A percentile compares a stretch with the other conserved stretches of the same genome.
Conservation (phyloP, 2,113 vertebrate genomes). For the Orcinus orca region DNA sequence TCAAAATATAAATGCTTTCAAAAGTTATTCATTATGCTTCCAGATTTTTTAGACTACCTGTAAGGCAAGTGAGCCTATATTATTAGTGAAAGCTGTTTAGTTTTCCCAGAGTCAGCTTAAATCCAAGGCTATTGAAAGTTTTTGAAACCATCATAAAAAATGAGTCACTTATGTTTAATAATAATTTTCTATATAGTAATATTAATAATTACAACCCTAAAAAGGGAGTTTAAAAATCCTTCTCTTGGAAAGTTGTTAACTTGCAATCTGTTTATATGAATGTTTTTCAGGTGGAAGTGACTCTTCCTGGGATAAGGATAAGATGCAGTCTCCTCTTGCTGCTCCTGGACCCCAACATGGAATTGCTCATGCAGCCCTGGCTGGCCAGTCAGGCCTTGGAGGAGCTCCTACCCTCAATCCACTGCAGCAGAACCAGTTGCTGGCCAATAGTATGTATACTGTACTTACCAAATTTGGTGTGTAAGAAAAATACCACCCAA, state of each 20-base stretch:
- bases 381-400: slow-evolving; percentile 83
- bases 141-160: not conserved
- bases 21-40: not conserved
- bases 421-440: slow-evolving; percentile 90
- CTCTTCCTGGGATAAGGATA: slow-evolving; percentile 93
- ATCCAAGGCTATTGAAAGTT: not conserved
- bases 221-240: not conserved
- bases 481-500: not conserved
- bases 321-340: slow-evolving; percentile 87
- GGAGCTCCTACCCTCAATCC: slow-evolving; percentile 83
- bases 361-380: slow-evolving; percentile 81
- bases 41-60: not conserved
- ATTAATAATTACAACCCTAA: not conserved
- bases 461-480: not conserved
- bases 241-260: not conserved
- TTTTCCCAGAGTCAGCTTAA: not conserved
- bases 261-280: not conserved
- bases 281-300: slow-evolving; percentile 89
- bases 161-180: not conserved
- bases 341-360: slow-evolving; percentile 84
- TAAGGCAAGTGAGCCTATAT: not conserved
- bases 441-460: slow-evolving; percentile 89
- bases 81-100: not conserved
- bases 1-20: not conserved
- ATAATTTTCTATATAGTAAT: not conserved